Base-by-base conservation (phyloP, 2,888 invertebrate genomes). In the Trissolcus brochymenae region DNA sequence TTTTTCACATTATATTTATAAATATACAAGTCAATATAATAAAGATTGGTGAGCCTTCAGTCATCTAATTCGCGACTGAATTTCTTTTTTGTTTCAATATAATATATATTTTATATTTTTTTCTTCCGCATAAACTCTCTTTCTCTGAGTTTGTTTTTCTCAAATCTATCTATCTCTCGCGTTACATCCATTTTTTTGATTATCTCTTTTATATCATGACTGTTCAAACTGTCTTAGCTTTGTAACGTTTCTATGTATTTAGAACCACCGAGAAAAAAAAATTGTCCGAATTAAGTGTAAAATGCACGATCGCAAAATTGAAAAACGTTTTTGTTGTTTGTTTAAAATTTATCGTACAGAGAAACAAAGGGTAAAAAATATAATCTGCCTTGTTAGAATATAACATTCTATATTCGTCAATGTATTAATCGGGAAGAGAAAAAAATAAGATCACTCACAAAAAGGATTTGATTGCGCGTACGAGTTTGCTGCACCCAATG, bases 11-110 rank as follows among this genome's bases (percentile, higher is more conserved):
- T 74, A 66, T 79, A 84, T 88, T 88, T 88, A 88, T 88, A 88
- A 88, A 88, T 88, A 86, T 88, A 88, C 87, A 88, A 86, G 84
- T 87, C 82, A 83, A 85, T 81, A 81, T 84, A 82, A 84, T 81
- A 77, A 85, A 85, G 84, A 86, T 82, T 83, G 84, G 81, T 85
- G 84, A 85, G 83, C 83, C 82, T 84, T 79, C 81, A 81, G 79
- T 76, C 81, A 81, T 80, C 73, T 83, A 16, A 16, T 81, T 83
- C 81, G 82, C 81, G 68, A 82, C 82, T 68, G 70, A 79, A 80
- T 76, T 16, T 51, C 19, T 17, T 51, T 17, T 51, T 7, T 51
- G 6, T 51, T 54, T 67, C 62, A 66, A 68, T 75, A 64, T 64
- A 64, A 60, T 67, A 56, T 79, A 67, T 80, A 50, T 76, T 66